Base-by-base conservation (phyloP, 2,888 invertebrate genomes). In the Emmelina monodactyla region DNA sequence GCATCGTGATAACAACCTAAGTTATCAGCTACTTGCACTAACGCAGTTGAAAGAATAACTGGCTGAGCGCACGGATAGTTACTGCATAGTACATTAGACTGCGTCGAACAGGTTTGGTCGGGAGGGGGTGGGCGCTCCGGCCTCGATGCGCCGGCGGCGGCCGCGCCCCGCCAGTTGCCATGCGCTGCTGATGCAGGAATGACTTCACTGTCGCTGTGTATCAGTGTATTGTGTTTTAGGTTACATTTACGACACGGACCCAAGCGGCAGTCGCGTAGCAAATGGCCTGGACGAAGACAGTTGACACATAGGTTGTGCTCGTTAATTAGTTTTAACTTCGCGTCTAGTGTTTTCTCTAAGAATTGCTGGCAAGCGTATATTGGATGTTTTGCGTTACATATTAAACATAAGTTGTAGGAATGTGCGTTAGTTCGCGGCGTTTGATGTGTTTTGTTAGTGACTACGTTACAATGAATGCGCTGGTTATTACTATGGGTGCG, bases 271-370 rank as follows among this genome's bases (percentile, higher is more conserved):
- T 31, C 31, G 14, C 11, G n/a, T 11, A 14, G 14, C 10, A 35
- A 46, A 25, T 46, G 49, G 25, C 47, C 44, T 14, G 29, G 12
- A 13, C 31, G 32, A 25, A 47, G 40, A 40, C 46, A 49, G 33
- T 46, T 50, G 37, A 37, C 45, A 32, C 47, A 50, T 1, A 47
- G 32, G 14, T 43, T 47, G 32, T 30, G 42, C 25, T 37, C 7
- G 41, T 43, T 31, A 44, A 33, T 28, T 42, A 30, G 29, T 44
- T 29, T 3, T 41, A 31, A 7, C 47, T 42, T 12, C 35, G 40
- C 19, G 5, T 13, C 43, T 38, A 32, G 28, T 42, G 14, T 37
- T 38, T 14, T 46, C 31, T 16, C 39, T 22, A 7, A 42, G 31
- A 42, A 47, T 46, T 15, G 41, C 32, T 15, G 46, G 31, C 45